Conservation (phyloP, 92 coral and sea anemone species). For the Epizoanthus rinbou region DNA sequence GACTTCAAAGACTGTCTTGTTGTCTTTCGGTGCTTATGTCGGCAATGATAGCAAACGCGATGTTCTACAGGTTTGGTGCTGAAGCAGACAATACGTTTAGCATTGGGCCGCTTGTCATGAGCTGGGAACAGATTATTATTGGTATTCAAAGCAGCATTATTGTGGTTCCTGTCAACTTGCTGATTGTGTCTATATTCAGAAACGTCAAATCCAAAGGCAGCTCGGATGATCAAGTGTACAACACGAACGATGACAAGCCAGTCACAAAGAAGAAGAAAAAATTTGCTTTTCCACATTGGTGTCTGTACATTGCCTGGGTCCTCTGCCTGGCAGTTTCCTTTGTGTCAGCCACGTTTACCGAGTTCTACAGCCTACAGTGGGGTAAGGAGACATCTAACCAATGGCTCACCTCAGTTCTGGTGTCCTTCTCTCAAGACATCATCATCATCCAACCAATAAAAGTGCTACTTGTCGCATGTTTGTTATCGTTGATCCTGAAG, state of each 20-base stretch:
- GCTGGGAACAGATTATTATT: conserved; percentile 78
- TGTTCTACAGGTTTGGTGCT: conserved; percentile 92
- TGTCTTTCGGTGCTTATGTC: conserved; percentile 86
- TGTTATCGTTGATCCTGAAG: conserved; percentile 79
- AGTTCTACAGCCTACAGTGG: conserved; percentile 94
- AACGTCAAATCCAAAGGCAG: conserved; percentile 65
- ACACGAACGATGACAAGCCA: conserved; percentile 41
- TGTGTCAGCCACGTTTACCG: conserved; percentile 82
- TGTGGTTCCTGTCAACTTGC: conserved; percentile 84
- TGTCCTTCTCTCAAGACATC: conserved; percentile 95
- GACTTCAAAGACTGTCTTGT: conserved; percentile 95
- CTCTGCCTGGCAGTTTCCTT: conserved; percentile 71
- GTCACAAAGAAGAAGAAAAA: conserved; percentile 33
- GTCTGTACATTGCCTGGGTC: conserved; percentile 79
- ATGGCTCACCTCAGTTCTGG: conserved; percentile 90
- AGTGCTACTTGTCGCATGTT: conserved; percentile 79
- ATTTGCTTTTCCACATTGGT: conserved; percentile 69
- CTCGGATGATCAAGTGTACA: conserved; percentile 46
- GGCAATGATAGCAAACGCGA: conserved; percentile 93
- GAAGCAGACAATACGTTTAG: conserved; percentile 72
- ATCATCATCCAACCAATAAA: conserved; percentile 91
- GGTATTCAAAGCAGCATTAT: conserved; percentile 90
- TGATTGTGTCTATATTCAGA: conserved; percentile 85
- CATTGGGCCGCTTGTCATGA: conserved; percentile 82
- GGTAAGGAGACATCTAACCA: conserved; percentile 90